Evolutionary conservation across 2,888 invertebrate genomes (phyloP), one percentile per base, ranked within the genome.

Genomic region (Acleris literana): DNA sequence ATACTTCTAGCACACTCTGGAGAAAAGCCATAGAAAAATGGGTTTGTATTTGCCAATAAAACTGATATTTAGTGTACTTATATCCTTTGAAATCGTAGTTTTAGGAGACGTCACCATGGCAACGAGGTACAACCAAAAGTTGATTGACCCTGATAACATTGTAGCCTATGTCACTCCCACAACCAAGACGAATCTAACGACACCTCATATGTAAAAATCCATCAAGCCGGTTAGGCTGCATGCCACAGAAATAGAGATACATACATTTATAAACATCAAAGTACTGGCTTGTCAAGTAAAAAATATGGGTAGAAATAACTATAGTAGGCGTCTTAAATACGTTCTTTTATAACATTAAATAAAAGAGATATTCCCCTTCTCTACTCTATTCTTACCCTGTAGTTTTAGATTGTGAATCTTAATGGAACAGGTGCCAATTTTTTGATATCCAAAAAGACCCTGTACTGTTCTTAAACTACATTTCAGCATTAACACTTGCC

Each of bases 391-490:
- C 13, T 39, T 9, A 39, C 39, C 39, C 39, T 13, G 13, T 39
- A 39, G 39, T 11, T 74, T 64, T 78, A 80, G 81, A 81, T 83
- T 71, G 72, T 74, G 73, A 79, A 73, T 75, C 70, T 68, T 68
- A 73, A 78, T 79, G 80, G 78, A 74, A 69, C 83, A 86, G 86
- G 82, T 79, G 85, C 75, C 83, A 76, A 76, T 75, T 83, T 86
- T 86, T 85, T 82, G 81, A 77, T 73, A 80, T 85, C 78, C 84
- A 87, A 90, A 90, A 86, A 83, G 84, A 89, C 90, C 90, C 90
- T 90, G 90, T 85, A 77, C 79, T 66, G 62, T 66, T 22, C 61
- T 62, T 60, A 65, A 57, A 56, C 66, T 62, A 66, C 60, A 22
- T 61, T 9, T 61, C 25, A 29, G 44, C 48, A 33, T 22, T 33